Percentiles rank a stretch among this genome's conserved stretches.
These are phyloP conservation scores for Phalacrocorax brasilianus DNA, from an alignment of 2,113 vertebrate species.

Conservation along the genomic window DNA sequence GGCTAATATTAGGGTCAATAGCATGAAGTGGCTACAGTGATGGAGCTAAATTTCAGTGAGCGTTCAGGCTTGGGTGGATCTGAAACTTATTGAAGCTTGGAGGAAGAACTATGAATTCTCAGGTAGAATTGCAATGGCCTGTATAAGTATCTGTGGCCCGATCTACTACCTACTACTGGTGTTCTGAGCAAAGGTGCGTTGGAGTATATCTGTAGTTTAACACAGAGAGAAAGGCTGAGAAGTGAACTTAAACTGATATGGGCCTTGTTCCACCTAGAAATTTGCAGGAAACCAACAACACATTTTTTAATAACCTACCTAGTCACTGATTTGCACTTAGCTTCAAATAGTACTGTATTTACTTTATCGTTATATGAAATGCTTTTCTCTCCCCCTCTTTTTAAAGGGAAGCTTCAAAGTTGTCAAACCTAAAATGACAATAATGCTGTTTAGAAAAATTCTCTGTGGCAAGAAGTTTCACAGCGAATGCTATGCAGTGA, in stretches of 20 bases:
- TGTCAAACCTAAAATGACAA: background rate
- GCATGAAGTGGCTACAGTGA: fast-evolving
- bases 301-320: background rate
- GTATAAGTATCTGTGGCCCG: background rate
- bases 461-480: background rate
- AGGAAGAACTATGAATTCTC: background rate
- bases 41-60: background rate
- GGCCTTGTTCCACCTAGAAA: background rate
- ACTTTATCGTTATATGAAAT: background rate
- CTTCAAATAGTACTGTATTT: background rate
- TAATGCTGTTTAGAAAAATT: background rate
- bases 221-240: background rate
- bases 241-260: background rate
- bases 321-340: background rate
- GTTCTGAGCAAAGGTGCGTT: background rate
- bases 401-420: background rate
- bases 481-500: background rate
- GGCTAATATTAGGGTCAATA: background rate
- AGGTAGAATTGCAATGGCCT: background rate
- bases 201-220: background rate
- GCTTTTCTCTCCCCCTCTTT: background rate
- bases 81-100: background rate
- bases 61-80: background rate
- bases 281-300: background rate
- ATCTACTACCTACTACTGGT: background rate